Conservation (phyloP, 2,113 vertebrate species). For the Ornithorhynchus anatinus region DNA sequence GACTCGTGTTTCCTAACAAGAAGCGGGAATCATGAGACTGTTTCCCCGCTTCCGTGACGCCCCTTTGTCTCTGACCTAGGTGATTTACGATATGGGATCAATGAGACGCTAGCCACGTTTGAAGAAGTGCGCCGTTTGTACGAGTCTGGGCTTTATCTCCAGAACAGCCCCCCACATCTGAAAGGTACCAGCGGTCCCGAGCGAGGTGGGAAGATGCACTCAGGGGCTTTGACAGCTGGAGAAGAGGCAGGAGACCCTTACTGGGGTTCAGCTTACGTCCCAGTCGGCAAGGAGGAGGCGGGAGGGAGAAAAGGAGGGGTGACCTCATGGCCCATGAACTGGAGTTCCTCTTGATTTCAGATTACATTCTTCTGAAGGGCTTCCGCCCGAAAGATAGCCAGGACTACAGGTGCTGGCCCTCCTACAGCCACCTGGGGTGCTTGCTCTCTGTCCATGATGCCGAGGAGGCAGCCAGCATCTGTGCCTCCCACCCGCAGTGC, state of each 20-base stretch:
- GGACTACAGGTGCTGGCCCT: conserved; percentile 88
- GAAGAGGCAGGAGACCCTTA: too few species aligned
- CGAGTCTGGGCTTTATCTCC: conserved; percentile 85
- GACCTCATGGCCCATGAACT: too few species aligned
- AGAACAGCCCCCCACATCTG: conserved; percentile 72
- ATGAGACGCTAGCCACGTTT: conserved; percentile 82
- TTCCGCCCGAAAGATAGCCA: conserved; percentile 69
- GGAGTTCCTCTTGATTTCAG: conserved; percentile 63
- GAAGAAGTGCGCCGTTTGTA: conserved; percentile 84
- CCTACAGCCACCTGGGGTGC: conserved; percentile 85
- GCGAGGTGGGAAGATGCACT: too few species aligned
- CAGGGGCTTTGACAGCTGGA: too few species aligned
- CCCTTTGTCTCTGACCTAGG: conserved; percentile 66
- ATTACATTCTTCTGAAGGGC: conserved; percentile 76
- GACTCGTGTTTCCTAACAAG: not conserved
- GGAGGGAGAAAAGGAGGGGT: not conserved
- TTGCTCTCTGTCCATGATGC: conserved; percentile 79
- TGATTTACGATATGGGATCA: conserved; percentile 80
- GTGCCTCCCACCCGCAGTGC: conserved; percentile 79
- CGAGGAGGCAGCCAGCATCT: conserved; percentile 79
- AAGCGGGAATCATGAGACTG: not conserved
- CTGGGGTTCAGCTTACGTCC: too few species aligned
- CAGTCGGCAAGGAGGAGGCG: rapidly evolving
- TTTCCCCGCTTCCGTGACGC: not conserved
- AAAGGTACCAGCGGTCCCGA: conserved; percentile 75